Evolutionary conservation across 2,113 vertebrate genomes (phyloP).

Genomic region (Carassius auratus): DNA sequence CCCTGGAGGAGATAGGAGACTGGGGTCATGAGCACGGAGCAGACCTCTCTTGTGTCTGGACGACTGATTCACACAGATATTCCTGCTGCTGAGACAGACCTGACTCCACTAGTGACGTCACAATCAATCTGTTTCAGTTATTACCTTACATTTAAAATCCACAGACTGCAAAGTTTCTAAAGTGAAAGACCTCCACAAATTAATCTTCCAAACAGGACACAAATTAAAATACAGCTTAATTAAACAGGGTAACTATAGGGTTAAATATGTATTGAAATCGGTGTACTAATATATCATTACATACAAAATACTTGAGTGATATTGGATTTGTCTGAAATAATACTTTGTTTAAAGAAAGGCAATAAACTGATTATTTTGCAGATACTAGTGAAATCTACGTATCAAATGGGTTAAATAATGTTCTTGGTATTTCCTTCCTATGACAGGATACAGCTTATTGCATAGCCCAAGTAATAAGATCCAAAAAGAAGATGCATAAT

Average conservation of each 20-base stretch:
- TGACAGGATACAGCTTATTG: background rate
- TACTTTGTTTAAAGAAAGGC: background rate
- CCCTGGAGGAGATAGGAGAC: slow-evolving; percentile 71
- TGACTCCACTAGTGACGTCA: background rate
- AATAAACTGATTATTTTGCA: background rate
- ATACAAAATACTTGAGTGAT: no score
- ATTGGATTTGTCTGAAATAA: no score
- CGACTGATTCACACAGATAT: background rate
- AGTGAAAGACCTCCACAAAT: no score
- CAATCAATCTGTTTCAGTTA: background rate
- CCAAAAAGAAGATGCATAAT: background rate
- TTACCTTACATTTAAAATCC: background rate
- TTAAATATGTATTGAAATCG: no score
- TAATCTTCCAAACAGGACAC: no score
- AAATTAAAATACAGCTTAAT: no score
- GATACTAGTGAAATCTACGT: background rate
- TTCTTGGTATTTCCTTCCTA: background rate
- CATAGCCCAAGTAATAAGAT: background rate
- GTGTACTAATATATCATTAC: no score
- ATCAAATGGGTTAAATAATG: background rate
- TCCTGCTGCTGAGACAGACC: background rate
- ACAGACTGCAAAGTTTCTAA: background rate
- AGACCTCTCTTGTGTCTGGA: background rate
- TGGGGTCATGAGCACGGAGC: background rate
- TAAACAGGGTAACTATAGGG: no score